Conservation (phyloP, 2,888 invertebrate genomes). For the Steinernema carpocapsae region DNA sequence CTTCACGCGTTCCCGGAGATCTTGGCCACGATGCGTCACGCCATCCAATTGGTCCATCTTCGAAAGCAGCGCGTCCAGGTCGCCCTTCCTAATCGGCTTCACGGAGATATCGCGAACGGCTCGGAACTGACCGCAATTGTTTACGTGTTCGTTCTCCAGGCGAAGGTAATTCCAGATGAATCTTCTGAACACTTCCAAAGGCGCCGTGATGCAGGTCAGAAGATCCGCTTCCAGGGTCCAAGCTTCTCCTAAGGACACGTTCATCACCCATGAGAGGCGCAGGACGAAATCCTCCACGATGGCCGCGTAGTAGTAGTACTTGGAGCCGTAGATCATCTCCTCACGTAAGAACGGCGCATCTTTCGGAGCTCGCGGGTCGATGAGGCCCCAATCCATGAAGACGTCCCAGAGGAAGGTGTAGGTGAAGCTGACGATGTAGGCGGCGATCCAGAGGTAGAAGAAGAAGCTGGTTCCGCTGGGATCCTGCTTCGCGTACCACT, state of each 20-base stretch:
- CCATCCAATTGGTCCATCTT: slow-evolving; percentile 67
- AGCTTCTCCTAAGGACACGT: slow-evolving; percentile 75
- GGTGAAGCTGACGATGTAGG: slow-evolving; percentile 80
- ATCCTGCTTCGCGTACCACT: slow-evolving; percentile 76
- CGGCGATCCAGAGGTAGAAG: slow-evolving; percentile 80
- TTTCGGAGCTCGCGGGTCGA: slow-evolving; percentile 83
- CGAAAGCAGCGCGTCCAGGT: slow-evolving; percentile 60
- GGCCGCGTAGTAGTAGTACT: slow-evolving; percentile 87
- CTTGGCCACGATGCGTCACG: slow-evolving; percentile 67
- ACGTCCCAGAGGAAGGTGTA: slow-evolving; percentile 89
- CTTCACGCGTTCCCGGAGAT: slow-evolving; percentile 65
- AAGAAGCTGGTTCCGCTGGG: slow-evolving; percentile 60
- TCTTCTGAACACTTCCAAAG: slow-evolving; percentile 73
- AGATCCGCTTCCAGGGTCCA: slow-evolving; percentile 67
- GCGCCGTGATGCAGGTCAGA: slow-evolving; percentile 64
- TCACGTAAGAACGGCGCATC: slow-evolving; percentile 77
- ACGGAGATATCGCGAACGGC: slow-evolving; percentile 97
- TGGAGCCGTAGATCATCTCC: slow-evolving; percentile 68
- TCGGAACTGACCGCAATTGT: slow-evolving; percentile 95
- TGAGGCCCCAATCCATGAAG: slow-evolving; percentile 88
- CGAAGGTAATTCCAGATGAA: slow-evolving; percentile 99
- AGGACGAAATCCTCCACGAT: slow-evolving; percentile 91
- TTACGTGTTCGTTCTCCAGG: slow-evolving; percentile 96
- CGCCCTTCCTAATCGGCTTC: slow-evolving; percentile 83
- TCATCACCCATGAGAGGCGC: slow-evolving; percentile 89